Percentiles rank a stretch among this genome's conserved stretches.
These are phyloP conservation scores for Trilocha varians DNA, from an alignment of 2,888 invertebrate genomes.

Conservation along the genomic window DNA sequence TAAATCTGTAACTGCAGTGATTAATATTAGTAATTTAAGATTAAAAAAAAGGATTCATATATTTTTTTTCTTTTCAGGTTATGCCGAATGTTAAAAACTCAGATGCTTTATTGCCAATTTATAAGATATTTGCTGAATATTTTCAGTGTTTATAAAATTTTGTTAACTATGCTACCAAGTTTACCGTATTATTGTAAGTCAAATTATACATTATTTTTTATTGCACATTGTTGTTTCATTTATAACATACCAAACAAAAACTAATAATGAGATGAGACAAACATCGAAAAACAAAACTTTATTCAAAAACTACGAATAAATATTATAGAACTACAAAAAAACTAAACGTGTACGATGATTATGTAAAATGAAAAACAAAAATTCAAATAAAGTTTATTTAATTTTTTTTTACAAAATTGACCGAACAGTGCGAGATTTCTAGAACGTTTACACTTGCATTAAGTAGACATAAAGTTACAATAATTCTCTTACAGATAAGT, in stretches of 20 bases:
- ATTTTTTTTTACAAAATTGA: constrained; percentile 71
- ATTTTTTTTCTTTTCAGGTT: constrained; percentile 38
- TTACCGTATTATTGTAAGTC: constrained; percentile 68
- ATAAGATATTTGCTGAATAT: constrained; percentile 68
- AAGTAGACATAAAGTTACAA: constrained; percentile 72
- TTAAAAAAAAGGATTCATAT: constrained; percentile 1
- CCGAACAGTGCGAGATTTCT: constrained; percentile 75
- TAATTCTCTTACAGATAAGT: constrained; percentile 70
- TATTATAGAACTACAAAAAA: too few species aligned
- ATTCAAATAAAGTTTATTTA: constrained; percentile 68
- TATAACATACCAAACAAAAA: constrained; percentile 8
- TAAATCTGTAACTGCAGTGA: too few species aligned
- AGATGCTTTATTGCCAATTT: constrained; percentile 70
- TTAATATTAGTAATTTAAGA: too few species aligned
- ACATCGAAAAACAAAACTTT: background rate
- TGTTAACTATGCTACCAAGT: constrained; percentile 69
- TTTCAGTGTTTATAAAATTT: constrained; percentile 69
- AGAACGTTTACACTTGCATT: constrained; percentile 74
- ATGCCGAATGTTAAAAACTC: constrained; percentile 40
- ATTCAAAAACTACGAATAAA: background rate
- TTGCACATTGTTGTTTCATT: constrained; percentile 51
- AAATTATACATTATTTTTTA: constrained; percentile 72
- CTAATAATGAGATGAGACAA: constrained; percentile 3
- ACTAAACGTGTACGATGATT: background rate
- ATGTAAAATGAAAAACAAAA: constrained; percentile 38